Evolutionary conservation across 2,888 invertebrate species (phyloP), one percentile per base, ranked within the genome.

Genomic region (Morpho helenor): DNA sequence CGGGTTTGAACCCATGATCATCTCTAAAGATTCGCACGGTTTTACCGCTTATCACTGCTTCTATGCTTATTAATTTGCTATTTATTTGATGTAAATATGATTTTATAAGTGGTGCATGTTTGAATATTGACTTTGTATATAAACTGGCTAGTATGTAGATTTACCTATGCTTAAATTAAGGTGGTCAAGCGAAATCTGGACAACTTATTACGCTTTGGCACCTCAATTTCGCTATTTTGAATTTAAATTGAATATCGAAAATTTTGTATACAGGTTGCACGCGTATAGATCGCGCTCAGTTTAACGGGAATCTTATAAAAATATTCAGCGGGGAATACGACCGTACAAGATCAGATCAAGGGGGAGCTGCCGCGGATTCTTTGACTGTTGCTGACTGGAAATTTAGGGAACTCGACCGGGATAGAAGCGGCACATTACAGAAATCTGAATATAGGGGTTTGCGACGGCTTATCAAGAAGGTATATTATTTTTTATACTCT

Each of bases 271-370:
- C 87, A 91, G 92, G 92, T 53, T 98, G 98, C 79, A 94, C 93
- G 58, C 92, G 94, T 56, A 82, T 92, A 0, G 97, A 98, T 77
- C 94, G 96, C 63, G 92, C 93, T 7, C 91, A 92, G 56, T 97
- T 98, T 86, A 98, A 97, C 79, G 92, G 91, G 16, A 97, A 98
- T 76, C 91, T 98, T 49, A 94, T 97, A 68, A 94, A 95, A 70
- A 95, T 95, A 59, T 97, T 98, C 77, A 94, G 94, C 68, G 94
- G 95, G 40, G 98, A 98, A 82, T 96, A 93, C 68, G 83, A 89
- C 51, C 84, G 93, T 47, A 90, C 86, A 49, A 75, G 85, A 6
- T 72, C 81, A 1, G 80, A 76, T 9, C 51, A 66, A 2, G 68
- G 72, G 0, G 70, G 74, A 7, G 68, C 75, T n/a, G 61, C 79